phyloP scores from a whole-genome alignment of 2,113 vertebrate genomes.

The Recurvirostra avosetta region DNA sequence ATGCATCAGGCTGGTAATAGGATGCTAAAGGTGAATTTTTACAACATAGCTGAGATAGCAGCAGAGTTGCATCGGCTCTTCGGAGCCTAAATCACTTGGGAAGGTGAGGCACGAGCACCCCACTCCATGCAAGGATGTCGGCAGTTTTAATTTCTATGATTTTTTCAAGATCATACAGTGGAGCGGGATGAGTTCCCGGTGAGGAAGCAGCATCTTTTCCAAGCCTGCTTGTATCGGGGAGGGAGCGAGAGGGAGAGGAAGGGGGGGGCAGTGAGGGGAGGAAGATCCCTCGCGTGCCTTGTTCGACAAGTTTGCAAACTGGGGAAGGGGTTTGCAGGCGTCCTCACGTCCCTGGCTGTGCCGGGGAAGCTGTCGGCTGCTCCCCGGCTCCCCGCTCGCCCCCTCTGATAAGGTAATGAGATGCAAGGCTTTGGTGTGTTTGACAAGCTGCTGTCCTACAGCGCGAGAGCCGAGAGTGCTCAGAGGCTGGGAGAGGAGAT shows the following conservation, averaged over 20 bases:
- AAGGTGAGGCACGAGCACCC: not conserved
- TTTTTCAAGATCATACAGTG: not conserved
- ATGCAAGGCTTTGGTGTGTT: constrained; percentile 55
- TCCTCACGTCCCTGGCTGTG: not conserved
- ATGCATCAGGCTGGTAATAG: fast-evolving
- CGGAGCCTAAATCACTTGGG: not conserved
- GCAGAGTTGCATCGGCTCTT: fast-evolving
- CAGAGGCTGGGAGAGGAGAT: constrained; percentile 71
- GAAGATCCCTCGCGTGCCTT: not conserved
- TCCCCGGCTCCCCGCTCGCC: not conserved
- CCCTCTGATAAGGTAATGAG: constrained; percentile 67
- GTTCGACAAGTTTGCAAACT: not conserved
- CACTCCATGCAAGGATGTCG: not conserved
- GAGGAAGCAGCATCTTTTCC: not conserved
- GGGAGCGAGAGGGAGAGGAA: not conserved
- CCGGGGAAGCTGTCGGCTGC: not conserved
- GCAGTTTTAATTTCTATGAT: not conserved
- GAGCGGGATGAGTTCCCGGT: not conserved
- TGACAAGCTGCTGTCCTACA: constrained; percentile 71
- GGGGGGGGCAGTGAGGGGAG: not conserved
- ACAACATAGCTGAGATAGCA: fast-evolving
- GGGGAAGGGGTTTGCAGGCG: not conserved
- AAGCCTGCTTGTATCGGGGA: not conserved
- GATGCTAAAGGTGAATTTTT: not conserved
- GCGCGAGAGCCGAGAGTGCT: constrained; percentile 43